Base-by-base conservation (phyloP, 2,113 vertebrate genomes). In the Hippocampus abdominalis region DNA sequence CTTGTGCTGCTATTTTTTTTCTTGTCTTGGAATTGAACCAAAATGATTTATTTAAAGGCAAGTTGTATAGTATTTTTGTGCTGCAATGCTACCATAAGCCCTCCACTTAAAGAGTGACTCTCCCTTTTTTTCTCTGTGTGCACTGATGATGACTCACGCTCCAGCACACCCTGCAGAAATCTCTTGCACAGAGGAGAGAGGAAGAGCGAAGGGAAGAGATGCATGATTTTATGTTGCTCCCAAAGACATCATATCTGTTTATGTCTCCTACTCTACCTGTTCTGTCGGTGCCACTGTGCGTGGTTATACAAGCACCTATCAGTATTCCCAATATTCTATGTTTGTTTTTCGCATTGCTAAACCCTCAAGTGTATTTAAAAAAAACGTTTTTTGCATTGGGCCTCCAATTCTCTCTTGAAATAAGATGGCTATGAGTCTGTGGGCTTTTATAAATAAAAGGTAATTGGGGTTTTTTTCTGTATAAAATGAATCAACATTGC, bases 81-180 rank as follows among this genome's bases (percentile, higher is more conserved):
- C 85, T 88, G 84, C 87, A 86, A 76, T 81, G 84, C 80, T 81
- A 72, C 84, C 79, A 79, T 83, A 75, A 87, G 86, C 65, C 81
- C 79, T 76, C 44, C 68, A 84, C 82, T 84, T 88, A 86, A 88
- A 86, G 86, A 83, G 86, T 80, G 76, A 80, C 80, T 79, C 83
- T 81, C 78, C 72, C 69, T 53, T 84, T 74, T 74, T 81, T 49
- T 15, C 80, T 78, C 72, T 75, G 75, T 84, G 85, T 89, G 86
- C 88, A 82, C 83, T 78, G 84, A 75, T 81, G 90, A 91, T 92
- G 91, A 93, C 91, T 92, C 90, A 92, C 83, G 87, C 87, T 83
- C 80, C 70, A 89, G 85, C 85, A 89, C 84, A 78, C 86, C 88
- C 88, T 90, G 88, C 86, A 89, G 87, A 91, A 87, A 86, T 81